These are phyloP conservation scores for Trichogramma dendrolimi DNA, from an alignment of 2,888 invertebrate genomes.

Conservation along the genomic window DNA sequence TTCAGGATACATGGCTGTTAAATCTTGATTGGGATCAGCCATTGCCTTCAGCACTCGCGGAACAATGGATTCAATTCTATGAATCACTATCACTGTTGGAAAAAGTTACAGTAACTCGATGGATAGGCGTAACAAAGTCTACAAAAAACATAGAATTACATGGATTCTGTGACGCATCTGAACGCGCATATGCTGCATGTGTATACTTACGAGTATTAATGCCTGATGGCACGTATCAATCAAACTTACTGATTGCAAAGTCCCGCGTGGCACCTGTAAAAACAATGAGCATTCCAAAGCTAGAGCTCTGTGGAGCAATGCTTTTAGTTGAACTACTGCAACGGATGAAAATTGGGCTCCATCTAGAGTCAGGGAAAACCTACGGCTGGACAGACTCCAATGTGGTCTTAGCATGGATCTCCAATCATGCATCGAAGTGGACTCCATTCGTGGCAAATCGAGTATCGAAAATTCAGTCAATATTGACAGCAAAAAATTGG, in stretches of 20 bases:
- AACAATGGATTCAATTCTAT: neutral
- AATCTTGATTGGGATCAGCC: conserved; percentile 1
- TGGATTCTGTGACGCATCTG: neutral
- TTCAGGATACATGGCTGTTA: neutral
- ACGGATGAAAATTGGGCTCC: neutral
- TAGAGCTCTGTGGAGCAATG: neutral
- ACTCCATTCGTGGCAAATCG: neutral
- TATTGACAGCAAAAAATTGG: neutral
- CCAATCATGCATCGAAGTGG: conserved; percentile 1
- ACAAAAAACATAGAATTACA: neutral
- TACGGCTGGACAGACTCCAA: neutral
- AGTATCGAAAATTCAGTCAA: neutral
- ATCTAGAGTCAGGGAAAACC: neutral
- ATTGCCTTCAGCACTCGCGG: neutral
- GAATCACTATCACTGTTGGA: neutral
- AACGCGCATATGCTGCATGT: neutral
- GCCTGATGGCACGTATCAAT: neutral
- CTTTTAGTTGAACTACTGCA: neutral
- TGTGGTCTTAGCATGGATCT: no score
- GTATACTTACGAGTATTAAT: neutral
- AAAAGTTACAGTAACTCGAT: neutral
- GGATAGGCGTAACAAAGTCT: neutral
- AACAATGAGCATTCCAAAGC: neutral
- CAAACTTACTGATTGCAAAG: neutral
- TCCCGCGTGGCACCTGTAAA: neutral